Base-by-base conservation (phyloP, 1,140 invertebrate genomes). In the Reticulitermes speratus region DNA sequence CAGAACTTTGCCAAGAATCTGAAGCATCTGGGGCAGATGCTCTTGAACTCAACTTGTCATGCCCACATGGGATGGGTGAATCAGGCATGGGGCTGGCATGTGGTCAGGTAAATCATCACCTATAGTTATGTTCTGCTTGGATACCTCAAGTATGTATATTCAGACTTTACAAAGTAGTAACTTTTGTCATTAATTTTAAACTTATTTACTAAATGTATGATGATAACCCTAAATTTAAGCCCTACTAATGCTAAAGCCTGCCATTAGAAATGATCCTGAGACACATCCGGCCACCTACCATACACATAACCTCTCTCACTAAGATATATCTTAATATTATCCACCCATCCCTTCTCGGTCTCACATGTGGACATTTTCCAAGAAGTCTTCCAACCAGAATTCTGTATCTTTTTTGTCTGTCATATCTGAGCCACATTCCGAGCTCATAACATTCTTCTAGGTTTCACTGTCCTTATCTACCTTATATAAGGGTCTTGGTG, bases 1-100 rank as follows among this genome's bases (percentile, higher is more conserved):
- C 91, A 32, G 93, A 95, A 89, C 90, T 99, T 59, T 94, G 98
- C 0, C 92, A 92, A 88, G 95, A 93, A 91, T 95, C 97, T 11
- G 97, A 97, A 91, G 92, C 93, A 9, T 94, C 97, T 21, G 98
- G 98, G 5, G 95, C 98, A 1, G 98, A 99, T 93, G 98, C 97
- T 2, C 91, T 99, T 9, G 99, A 99, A 91, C 91, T 99, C 59
- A 99, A 99, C 93, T 91, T 99, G 11, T 99, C 97, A 0, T 99
- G 99, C 92, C 98, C 99, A 1, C 98, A 99, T 92, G 99, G 99
- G 44, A 99, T 99, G 98, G 98, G 97, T 5, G 98, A 99, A 92
- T 94, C 96, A 85, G 98, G 98, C 84, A 99, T 99, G 98, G 98
- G 98, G 0, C 90, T 99, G 45, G 98, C 98, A 55, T 99, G 98